Conservation (phyloP, 2,888 invertebrate species). For the Dascillus cervinus region DNA sequence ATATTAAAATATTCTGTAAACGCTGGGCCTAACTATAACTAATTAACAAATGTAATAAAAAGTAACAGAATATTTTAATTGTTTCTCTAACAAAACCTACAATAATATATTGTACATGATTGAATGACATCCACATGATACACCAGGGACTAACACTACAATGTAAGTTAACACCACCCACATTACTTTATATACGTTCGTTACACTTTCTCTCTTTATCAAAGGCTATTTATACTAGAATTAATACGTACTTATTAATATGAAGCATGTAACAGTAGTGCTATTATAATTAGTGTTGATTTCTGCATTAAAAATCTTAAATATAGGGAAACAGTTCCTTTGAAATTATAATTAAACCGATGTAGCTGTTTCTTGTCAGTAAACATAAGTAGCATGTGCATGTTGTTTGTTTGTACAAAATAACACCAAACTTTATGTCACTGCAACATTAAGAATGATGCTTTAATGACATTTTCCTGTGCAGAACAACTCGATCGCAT, state of each 20-base stretch:
- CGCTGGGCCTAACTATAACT: neutral
- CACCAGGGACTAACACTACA: constrained; percentile 34
- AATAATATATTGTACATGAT: constrained; percentile 10
- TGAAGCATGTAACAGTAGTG: neutral
- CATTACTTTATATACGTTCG: constrained; percentile 23
- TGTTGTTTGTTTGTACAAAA: constrained; percentile 11
- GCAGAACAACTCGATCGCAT: constrained; percentile 99
- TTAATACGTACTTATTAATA: neutral
- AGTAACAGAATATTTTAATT: constrained; percentile 2
- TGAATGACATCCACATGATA: constrained; percentile 15
- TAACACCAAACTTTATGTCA: neutral
- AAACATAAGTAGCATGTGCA: constrained; percentile 13
- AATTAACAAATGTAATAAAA: neutral
- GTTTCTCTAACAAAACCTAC: neutral
- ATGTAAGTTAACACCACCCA: constrained; percentile 40
- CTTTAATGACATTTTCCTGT: constrained; percentile 20
- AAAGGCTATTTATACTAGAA: too few species aligned
- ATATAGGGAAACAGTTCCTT: too few species aligned
- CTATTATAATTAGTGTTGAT: neutral
- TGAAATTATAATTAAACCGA: neutral
- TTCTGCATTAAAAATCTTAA: too few species aligned
- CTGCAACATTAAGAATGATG: too few species aligned
- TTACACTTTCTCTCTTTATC: constrained; percentile 17
- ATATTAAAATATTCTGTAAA: too few species aligned
- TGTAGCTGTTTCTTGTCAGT: constrained; percentile 10